These are phyloP conservation scores for Poecile montanus DNA, from an alignment of 2,797 vertebrate genomes.

Conservation along the genomic window DNA sequence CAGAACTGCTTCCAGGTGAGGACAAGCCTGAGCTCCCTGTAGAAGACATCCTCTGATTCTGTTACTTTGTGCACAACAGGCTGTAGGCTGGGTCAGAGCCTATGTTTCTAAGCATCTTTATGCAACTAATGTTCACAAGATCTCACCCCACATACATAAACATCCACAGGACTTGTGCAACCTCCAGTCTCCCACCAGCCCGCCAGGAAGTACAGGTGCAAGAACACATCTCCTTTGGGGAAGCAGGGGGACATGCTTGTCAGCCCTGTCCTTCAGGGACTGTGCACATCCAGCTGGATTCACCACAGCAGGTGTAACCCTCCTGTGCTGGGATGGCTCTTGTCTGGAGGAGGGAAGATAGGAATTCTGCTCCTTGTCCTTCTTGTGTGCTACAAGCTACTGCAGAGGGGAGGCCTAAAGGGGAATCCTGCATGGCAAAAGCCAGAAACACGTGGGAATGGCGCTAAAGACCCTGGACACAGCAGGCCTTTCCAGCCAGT, in stretches of 20 bases:
- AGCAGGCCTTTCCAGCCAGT: fast-evolving
- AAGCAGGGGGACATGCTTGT: background rate
- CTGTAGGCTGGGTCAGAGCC: background rate
- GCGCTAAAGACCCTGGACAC: fast-evolving
- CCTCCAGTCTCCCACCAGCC: background rate
- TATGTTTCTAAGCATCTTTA: background rate
- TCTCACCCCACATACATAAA: background rate
- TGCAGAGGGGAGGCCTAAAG: background rate
- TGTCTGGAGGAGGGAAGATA: background rate
- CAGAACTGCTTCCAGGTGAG: background rate
- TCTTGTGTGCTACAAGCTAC: background rate
- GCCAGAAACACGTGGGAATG: fast-evolving
- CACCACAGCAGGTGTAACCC: background rate
- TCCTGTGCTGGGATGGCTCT: background rate
- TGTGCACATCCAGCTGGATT: background rate
- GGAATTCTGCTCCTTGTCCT: background rate
- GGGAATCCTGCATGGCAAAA: background rate
- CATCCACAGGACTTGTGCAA: background rate
- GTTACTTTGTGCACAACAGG: too few relatives aligned
- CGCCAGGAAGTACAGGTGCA: background rate
- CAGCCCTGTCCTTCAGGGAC: background rate
- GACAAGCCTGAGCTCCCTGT: background rate
- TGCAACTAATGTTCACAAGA: background rate
- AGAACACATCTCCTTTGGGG: background rate
- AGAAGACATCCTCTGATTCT: background rate